These are phyloP conservation scores for Alaudala cheleensis DNA, from an alignment of 2,113 vertebrate genomes.

Conservation along the genomic window DNA sequence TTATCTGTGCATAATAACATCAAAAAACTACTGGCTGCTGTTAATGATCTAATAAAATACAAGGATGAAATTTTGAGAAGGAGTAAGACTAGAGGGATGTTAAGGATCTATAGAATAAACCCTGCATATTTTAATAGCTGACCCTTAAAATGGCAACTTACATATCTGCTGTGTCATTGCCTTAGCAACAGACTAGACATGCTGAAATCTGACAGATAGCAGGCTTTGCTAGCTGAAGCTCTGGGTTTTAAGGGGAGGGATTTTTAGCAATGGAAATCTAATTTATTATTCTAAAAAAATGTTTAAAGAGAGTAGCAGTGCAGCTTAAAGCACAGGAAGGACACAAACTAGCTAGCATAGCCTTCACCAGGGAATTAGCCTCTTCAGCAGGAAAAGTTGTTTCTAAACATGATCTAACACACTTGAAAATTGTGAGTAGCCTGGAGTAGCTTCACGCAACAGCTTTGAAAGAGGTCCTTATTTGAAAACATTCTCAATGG, in stretches of 20 bases:
- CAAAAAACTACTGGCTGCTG: not conserved
- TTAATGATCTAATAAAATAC: not conserved
- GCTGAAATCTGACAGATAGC: not conserved
- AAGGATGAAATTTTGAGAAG: not conserved
- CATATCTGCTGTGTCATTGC: slow-evolving; percentile 60
- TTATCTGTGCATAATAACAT: not conserved
- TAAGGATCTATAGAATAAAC: not conserved
- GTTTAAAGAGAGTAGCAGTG: not conserved
- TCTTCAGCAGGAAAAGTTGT: not conserved
- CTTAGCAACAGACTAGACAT: not conserved
- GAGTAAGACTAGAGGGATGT: not conserved
- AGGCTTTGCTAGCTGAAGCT: not conserved
- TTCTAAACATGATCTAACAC: not conserved
- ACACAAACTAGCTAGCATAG: not conserved
- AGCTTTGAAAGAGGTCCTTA: not conserved
- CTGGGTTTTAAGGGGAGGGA: rapidly evolving
- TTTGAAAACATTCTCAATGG: not conserved
- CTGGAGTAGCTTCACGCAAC: not conserved
- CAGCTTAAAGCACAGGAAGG: not conserved
- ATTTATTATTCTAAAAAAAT: not conserved
- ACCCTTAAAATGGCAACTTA: slow-evolving; percentile 56
- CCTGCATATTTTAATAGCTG: not conserved
- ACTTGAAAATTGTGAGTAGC: not conserved
- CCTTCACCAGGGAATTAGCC: not conserved
- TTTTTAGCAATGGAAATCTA: not conserved